Percentiles rank a stretch among this genome's conserved stretches.
Evolutionary conservation across 2,113 vertebrate species (phyloP).

Genomic region (Osmerus eperlanus): DNA sequence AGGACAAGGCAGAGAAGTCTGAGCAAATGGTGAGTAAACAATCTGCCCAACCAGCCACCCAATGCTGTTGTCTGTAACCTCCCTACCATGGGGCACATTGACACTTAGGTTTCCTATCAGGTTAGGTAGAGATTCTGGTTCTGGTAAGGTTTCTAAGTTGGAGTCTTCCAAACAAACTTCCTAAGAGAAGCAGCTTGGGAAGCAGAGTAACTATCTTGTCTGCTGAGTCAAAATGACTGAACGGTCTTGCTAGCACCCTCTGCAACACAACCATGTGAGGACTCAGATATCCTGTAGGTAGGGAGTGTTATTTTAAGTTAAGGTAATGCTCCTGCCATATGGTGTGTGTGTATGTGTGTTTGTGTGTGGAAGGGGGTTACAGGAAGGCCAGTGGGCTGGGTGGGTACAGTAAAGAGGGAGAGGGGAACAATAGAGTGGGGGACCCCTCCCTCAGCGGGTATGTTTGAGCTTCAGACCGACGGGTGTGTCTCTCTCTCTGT

Average conservation of each 20-base stretch:
- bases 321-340: conserved; percentile 45
- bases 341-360: conserved; percentile 11
- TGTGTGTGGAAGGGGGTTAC: conserved; percentile 25
- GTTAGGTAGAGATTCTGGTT: not conserved
- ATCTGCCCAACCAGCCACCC: too few relatives aligned
- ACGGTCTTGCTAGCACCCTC: not conserved
- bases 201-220: not conserved
- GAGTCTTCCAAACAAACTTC: too few relatives aligned
- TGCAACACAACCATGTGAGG: conserved; percentile 22
- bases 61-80: too few relatives aligned
- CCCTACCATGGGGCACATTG: too few relatives aligned
- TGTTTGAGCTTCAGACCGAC: conserved; percentile 27
- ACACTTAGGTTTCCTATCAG: not conserved
- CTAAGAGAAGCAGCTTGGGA: too few relatives aligned
- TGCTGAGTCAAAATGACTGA: not conserved
- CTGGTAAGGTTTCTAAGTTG: not conserved
- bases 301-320: conserved; percentile 27
- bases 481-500: conserved; percentile 2
- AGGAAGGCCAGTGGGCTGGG: conserved; percentile 40
- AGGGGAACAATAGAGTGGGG: conserved; percentile 29
- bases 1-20: conserved; percentile 98
- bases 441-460: conserved; percentile 32
- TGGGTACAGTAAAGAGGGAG: conserved; percentile 18
- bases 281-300: conserved; percentile 32
- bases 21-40: conserved; percentile 91